phyloP scores from a whole-genome alignment of 2,113 vertebrate genomes.

The Sorex araneus region DNA sequence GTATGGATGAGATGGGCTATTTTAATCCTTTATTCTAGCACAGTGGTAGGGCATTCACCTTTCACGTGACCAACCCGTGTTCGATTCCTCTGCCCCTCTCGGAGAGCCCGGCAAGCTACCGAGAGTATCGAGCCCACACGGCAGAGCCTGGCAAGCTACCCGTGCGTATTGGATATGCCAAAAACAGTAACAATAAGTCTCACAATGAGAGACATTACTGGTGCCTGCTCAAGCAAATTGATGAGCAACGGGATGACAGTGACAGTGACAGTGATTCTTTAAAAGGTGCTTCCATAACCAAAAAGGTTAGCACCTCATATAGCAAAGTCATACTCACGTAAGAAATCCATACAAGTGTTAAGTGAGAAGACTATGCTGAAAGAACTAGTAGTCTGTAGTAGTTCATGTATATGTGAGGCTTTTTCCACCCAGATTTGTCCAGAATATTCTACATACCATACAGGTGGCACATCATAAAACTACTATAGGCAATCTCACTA shows the following conservation, averaged over 20 bases:
- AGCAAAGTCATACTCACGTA: neutral
- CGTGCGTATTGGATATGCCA: too few species aligned
- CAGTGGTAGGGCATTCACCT: too few species aligned
- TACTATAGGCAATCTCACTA: fast-evolving
- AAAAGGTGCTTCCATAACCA: neutral
- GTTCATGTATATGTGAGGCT: fast-evolving
- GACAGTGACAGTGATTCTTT: too few species aligned
- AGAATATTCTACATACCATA: neutral
- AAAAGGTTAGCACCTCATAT: neutral
- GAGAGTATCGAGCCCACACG: too few species aligned
- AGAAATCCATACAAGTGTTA: neutral
- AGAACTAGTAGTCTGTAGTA: fast-evolving
- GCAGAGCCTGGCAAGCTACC: too few species aligned
- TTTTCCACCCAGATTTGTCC: fast-evolving
- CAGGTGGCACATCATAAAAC: neutral
- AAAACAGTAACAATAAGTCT: too few species aligned
- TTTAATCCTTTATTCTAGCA: neutral
- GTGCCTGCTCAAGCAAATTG: too few species aligned
- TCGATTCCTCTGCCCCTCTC: too few species aligned
- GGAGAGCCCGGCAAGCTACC: too few species aligned
- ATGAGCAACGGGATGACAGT: too few species aligned
- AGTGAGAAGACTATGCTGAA: neutral
- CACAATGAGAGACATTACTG: too few species aligned
- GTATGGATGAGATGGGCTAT: neutral
- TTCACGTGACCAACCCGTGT: too few species aligned